phyloP scores from a whole-genome alignment of 2,888 invertebrate genomes.

The Brachylomia viminalis region DNA sequence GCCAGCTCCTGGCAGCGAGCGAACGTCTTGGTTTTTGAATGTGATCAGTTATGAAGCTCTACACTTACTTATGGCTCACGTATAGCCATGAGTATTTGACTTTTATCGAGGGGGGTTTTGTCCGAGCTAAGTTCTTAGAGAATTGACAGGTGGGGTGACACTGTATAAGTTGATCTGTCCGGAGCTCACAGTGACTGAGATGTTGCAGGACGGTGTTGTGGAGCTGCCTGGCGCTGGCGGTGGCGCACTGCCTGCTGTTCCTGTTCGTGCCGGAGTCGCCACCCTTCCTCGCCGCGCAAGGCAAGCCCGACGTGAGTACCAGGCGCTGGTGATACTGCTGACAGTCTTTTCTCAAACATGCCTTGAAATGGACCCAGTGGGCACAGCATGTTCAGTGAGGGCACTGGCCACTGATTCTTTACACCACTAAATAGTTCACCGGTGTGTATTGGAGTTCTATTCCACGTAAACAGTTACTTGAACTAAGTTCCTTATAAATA shows the following conservation, averaged over 20 bases:
- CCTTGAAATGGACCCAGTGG: neutral
- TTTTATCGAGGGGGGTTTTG: neutral
- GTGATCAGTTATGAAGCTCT: neutral
- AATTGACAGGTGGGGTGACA: too few relatives aligned
- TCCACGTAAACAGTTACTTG: neutral
- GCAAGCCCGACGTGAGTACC: conserved; percentile 70
- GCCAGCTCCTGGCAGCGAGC: too few relatives aligned
- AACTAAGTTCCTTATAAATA: neutral
- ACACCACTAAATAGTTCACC: neutral
- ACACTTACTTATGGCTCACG: neutral
- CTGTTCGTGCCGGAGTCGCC: conserved; percentile 82
- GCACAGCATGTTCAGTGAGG: neutral
- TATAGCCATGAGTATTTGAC: too few relatives aligned
- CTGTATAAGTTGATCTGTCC: neutral
- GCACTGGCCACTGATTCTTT: neutral
- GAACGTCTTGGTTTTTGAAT: too few relatives aligned
- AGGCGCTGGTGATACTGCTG: neutral
- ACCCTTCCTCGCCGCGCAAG: conserved; percentile 79
- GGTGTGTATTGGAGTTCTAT: neutral
- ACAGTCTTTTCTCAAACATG: neutral
- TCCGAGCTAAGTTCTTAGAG: neutral
- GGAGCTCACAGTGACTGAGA: neutral
- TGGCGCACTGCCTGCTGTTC: conserved; percentile 75
- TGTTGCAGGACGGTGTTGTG: conserved; percentile 75
- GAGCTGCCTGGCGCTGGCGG: conserved; percentile 76